Evolutionary conservation across 2,797 vertebrate species (phyloP).

Genomic region (Chaetodon trifasciatus): DNA sequence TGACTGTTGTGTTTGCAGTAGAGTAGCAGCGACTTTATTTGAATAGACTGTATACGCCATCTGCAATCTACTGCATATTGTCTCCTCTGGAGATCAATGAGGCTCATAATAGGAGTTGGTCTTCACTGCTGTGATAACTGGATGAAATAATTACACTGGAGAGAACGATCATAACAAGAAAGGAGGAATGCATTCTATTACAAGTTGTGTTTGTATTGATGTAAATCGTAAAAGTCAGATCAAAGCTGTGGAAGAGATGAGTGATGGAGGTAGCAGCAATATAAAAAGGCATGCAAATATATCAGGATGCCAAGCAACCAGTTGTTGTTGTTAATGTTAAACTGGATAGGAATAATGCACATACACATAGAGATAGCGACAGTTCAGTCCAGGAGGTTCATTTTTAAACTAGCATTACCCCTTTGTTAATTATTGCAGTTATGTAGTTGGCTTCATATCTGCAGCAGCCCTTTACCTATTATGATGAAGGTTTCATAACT

Average conservation of each 20-base stretch:
- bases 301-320: slow-evolving; percentile 1
- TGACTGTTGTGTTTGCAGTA: slow-evolving; percentile 29
- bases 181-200: slow-evolving; percentile 54
- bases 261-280: slow-evolving; percentile 54
- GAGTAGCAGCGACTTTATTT: slow-evolving; percentile 38
- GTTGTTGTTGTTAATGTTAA: not conserved
- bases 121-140: slow-evolving; percentile 68
- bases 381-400: not conserved
- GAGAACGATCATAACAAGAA: slow-evolving; percentile 55
- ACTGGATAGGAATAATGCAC: not conserved
- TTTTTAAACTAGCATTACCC: not conserved
- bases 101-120: slow-evolving; percentile 67
- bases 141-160: slow-evolving; percentile 73
- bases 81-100: slow-evolving; percentile 71
- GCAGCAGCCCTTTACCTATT: not conserved
- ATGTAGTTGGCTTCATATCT: not conserved
- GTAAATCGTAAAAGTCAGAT: slow-evolving; percentile 67
- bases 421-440: not conserved
- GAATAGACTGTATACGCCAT: slow-evolving; percentile 29
- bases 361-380: not conserved
- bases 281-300: slow-evolving; percentile 36
- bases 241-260: slow-evolving; percentile 65
- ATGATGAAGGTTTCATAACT: not conserved
- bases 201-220: slow-evolving; percentile 64
- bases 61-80: slow-evolving; percentile 44